phyloP scores from a whole-genome alignment of 2,113 vertebrate genomes.

The Oryzias javanicus region DNA sequence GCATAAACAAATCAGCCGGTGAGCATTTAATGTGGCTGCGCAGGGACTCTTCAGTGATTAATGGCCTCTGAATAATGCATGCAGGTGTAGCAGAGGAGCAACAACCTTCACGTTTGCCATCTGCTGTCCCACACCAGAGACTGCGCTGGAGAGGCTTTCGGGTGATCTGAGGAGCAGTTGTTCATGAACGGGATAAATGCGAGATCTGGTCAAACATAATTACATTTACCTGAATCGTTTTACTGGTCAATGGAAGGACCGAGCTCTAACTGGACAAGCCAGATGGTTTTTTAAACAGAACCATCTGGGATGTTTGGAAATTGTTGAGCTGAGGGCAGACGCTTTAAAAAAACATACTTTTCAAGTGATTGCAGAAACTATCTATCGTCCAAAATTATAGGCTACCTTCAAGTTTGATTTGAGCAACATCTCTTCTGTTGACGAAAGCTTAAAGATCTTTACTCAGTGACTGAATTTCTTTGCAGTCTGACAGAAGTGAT shows the following conservation, averaged over 20 bases:
- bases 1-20: conserved; percentile 54
- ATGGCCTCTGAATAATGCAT: conserved; percentile 69
- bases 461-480: too few relatives aligned
- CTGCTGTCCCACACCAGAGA: conserved; percentile 42
- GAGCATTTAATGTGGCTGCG: conserved; percentile 52
- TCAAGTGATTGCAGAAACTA: neutral
- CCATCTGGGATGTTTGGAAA: conserved; percentile 1
- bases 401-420: too few relatives aligned
- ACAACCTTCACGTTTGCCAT: conserved; percentile 63
- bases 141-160: conserved; percentile 21
- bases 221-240: neutral
- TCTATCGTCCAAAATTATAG: neutral
- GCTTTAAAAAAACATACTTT: neutral
- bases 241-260: neutral
- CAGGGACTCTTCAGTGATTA: conserved; percentile 57
- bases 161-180: conserved; percentile 13
- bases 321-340: neutral
- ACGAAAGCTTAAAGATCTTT: too few relatives aligned
- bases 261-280: neutral
- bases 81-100: conserved; percentile 49
- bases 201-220: neutral
- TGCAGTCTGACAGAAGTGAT: too few relatives aligned
- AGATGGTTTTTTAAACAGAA: neutral
- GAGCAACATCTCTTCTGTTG: too few relatives aligned
- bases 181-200: conserved; percentile 10